Evolutionary conservation across 2,888 invertebrate genomes (phyloP).

Genomic region (Germaria angustata): DNA sequence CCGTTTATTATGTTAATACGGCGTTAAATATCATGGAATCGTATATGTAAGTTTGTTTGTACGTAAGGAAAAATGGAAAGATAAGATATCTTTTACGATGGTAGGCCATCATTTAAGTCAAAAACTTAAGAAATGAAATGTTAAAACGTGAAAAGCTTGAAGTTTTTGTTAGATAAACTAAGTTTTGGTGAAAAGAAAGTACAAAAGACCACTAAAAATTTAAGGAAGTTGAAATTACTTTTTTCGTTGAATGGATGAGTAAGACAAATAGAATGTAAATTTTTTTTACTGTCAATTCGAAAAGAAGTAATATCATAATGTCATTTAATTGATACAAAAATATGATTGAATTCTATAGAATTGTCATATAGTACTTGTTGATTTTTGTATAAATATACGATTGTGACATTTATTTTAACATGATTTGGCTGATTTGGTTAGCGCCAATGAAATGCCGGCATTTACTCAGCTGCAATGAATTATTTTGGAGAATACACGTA

Average conservation of each 20-base stretch:
- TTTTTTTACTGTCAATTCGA: background rate
- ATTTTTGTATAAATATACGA: too few species aligned
- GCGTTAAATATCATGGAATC: conserved; percentile 19
- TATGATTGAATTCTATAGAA: too few species aligned
- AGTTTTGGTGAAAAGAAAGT: background rate
- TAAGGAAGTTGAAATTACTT: conserved; percentile 13
- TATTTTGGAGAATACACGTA: too few species aligned
- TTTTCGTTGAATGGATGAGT: background rate
- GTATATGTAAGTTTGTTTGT: background rate
- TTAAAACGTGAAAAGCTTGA: conserved; percentile 28
- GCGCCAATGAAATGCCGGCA: too few species aligned
- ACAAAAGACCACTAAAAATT: conserved; percentile 2
- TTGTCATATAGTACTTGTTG: too few species aligned
- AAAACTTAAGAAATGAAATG: conserved; percentile 10
- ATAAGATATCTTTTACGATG: background rate
- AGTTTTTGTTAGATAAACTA: background rate
- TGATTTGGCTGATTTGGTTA: too few species aligned
- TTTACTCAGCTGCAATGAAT: too few species aligned
- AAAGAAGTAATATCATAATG: too few species aligned
- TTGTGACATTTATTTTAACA: too few species aligned
- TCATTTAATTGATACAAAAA: too few species aligned
- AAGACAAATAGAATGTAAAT: background rate
- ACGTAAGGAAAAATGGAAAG: background rate
- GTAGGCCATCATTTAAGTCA: conserved; percentile 17
- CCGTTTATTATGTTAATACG: conserved; percentile 18